Conservation (phyloP, 2,113 vertebrate genomes). For the Saccopteryx bilineata region DNA sequence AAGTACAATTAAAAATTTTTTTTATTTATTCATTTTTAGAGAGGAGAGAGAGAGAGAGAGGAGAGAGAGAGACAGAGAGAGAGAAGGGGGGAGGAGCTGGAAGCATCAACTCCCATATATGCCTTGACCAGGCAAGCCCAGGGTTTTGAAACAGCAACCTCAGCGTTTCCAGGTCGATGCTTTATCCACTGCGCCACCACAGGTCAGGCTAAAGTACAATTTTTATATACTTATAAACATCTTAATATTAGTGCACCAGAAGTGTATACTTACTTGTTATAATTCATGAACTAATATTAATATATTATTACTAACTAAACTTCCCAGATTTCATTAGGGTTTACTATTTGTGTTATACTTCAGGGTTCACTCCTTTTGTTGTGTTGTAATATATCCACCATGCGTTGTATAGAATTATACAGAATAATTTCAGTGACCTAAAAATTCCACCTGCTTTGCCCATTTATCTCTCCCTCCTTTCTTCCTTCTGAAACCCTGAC, state of each 20-base stretch:
- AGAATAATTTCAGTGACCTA: not conserved
- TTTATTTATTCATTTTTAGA: too few species aligned
- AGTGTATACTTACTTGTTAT: not conserved
- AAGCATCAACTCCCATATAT: too few species aligned
- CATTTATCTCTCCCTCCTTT: not conserved
- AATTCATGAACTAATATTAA: not conserved
- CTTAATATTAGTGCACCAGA: not conserved
- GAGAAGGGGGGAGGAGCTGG: too few species aligned
- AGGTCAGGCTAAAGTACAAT: not conserved
- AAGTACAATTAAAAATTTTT: not conserved
- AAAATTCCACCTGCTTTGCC: too few species aligned
- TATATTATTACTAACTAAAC: not conserved
- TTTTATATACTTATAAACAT: not conserved
- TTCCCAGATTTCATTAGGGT: not conserved
- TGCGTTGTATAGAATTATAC: not conserved
- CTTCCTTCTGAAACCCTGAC: not conserved
- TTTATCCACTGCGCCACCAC: too few species aligned
- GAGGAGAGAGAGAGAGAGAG: too few species aligned
- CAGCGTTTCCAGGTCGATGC: too few species aligned
- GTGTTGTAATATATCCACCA: not conserved
- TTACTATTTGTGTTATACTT: not conserved
- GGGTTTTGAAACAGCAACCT: too few species aligned
- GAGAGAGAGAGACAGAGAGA: too few species aligned
- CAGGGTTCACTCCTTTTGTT: not conserved
- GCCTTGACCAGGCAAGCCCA: too few species aligned